Conservation (phyloP, 2,888 invertebrate genomes). For the Brachylomia viminalis region DNA sequence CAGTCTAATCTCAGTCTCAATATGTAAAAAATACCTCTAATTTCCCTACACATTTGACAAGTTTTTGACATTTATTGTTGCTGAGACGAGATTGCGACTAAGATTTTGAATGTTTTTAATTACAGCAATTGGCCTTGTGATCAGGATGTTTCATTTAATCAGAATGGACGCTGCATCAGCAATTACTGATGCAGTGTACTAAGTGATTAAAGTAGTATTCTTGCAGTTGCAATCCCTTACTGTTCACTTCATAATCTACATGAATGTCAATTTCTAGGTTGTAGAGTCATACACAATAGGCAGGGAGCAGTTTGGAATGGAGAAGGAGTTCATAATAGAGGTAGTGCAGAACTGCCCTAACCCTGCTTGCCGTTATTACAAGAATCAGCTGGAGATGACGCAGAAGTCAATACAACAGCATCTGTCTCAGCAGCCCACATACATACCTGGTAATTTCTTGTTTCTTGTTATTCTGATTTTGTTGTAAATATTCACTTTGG, state of each 20-base stretch:
- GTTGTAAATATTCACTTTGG: not conserved
- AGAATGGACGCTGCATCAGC: not conserved
- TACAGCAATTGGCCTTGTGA: too few relatives aligned
- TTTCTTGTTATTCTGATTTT: not conserved
- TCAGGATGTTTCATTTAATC: not conserved
- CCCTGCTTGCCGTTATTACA: constrained; percentile 96
- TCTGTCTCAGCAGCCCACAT: constrained; percentile 90
- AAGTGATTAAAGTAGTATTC: too few relatives aligned
- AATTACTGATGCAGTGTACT: too few relatives aligned
- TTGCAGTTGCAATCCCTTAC: not conserved
- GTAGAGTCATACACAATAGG: constrained; percentile 97
- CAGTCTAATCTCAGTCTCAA: too few relatives aligned
- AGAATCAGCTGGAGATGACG: constrained; percentile 94
- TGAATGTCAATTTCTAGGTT: constrained; percentile 83
- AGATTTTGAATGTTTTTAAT: too few relatives aligned
- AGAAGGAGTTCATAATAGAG: constrained; percentile 96
- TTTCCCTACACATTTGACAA: too few relatives aligned
- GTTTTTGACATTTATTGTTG: too few relatives aligned
- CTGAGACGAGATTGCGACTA: too few relatives aligned
- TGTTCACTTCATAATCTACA: not conserved
- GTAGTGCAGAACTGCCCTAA: constrained; percentile 97
- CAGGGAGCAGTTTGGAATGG: constrained; percentile 96
- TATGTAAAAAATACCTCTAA: too few relatives aligned
- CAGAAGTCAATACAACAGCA: constrained; percentile 93
- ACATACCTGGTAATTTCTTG: constrained; percentile 84